These are phyloP conservation scores for Haemorhous mexicanus DNA, from an alignment of 2,113 vertebrate genomes.

Conservation along the genomic window DNA sequence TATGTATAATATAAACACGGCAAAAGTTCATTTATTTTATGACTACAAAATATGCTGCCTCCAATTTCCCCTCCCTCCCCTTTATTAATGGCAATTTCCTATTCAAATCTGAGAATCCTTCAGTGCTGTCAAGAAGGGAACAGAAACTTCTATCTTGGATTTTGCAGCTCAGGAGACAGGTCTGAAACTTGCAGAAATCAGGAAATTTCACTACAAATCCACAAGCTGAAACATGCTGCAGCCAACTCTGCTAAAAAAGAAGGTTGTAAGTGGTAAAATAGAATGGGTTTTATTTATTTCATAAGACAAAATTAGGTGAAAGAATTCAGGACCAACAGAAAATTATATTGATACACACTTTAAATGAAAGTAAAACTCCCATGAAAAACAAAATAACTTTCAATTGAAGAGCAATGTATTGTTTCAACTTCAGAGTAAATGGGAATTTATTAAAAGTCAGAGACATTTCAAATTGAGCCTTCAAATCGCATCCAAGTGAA, in stretches of 20 bases:
- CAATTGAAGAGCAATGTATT: background rate
- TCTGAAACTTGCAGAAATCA: background rate
- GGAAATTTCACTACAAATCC: background rate
- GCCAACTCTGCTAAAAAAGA: background rate
- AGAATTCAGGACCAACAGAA: background rate
- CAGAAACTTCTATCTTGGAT: background rate
- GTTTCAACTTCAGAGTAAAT: background rate
- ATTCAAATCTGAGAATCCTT: background rate
- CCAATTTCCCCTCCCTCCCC: background rate
- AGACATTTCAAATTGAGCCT: background rate
- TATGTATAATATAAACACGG: background rate
- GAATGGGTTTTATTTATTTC: background rate
- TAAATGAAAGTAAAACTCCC: background rate
- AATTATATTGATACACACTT: background rate
- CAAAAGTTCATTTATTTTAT: background rate
- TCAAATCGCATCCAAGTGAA: background rate
- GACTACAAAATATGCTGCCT: background rate
- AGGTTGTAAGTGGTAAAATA: background rate
- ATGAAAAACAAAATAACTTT: background rate
- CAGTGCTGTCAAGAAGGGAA: background rate
- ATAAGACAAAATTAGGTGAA: background rate
- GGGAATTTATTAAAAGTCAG: background rate
- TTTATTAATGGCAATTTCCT: constrained; percentile 17
- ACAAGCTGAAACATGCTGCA: background rate
- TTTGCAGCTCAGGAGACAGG: background rate